Conservation (phyloP, 2,888 invertebrate genomes). For the Didymodactylos carnosus region DNA sequence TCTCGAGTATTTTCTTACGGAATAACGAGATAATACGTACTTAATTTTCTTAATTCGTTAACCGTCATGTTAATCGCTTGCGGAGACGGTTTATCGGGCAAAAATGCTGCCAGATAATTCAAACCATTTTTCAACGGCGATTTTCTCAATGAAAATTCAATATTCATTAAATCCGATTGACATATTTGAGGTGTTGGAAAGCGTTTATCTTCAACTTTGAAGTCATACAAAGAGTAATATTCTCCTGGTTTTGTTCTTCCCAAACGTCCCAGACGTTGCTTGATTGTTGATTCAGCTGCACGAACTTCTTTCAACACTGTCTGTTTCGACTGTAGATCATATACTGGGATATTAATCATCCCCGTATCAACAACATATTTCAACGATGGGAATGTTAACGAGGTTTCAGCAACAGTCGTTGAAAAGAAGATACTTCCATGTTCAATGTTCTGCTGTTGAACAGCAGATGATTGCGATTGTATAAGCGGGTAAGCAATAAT, state of each 20-base stretch:
- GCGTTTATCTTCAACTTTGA: neutral
- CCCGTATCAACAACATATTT: neutral
- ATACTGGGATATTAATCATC: neutral
- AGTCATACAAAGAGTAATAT: neutral
- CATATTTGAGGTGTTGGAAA: neutral
- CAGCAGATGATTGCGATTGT: neutral
- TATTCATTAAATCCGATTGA: neutral
- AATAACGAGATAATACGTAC: too few relatives aligned
- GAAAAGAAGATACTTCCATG: neutral
- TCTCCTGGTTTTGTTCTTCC: neutral
- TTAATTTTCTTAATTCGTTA: neutral
- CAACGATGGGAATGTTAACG: neutral
- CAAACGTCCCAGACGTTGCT: neutral
- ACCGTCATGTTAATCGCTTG: neutral
- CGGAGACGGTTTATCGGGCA: neutral
- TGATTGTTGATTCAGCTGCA: neutral
- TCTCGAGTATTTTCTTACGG: too few relatives aligned
- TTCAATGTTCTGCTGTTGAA: neutral
- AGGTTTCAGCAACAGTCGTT: neutral
- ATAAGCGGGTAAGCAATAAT: neutral
- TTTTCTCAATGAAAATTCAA: neutral
- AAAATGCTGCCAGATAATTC: neutral
- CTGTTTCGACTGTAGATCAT: neutral
- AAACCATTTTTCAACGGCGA: neutral
- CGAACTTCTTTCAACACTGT: neutral